These are phyloP conservation scores for Oryzias sinensis DNA, from an alignment of 2,797 vertebrate genomes.

Conservation along the genomic window DNA sequence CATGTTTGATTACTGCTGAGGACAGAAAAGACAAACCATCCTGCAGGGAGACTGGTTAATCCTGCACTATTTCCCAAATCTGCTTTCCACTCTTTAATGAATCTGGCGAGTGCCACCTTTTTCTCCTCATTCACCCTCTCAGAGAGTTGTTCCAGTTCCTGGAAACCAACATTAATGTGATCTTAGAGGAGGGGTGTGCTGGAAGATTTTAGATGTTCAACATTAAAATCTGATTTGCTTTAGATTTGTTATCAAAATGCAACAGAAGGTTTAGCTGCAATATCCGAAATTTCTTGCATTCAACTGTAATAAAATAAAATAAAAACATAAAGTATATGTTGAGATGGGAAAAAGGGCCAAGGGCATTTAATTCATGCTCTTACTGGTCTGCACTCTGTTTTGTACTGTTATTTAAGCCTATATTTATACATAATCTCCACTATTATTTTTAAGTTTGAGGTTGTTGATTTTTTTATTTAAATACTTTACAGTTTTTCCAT, in stretches of 20 bases:
- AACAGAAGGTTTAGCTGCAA: not conserved
- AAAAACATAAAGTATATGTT: not conserved
- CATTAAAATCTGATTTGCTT: not conserved
- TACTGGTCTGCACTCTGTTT: too few relatives aligned
- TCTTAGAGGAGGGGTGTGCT: not conserved
- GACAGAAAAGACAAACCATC: conserved; percentile 28
- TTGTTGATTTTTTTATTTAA: too few relatives aligned
- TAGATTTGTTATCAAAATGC: conserved; percentile 2
- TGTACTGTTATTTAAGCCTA: too few relatives aligned
- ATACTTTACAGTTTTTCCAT: too few relatives aligned
- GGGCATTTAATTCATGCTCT: too few relatives aligned
- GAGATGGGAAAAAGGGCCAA: too few relatives aligned
- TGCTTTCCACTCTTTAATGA: conserved; percentile 11
- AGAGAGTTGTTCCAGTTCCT: conserved; percentile 6
- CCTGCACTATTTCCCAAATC: conserved; percentile 36
- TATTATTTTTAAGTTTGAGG: too few relatives aligned
- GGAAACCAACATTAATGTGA: conserved; percentile 6
- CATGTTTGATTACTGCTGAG: conserved; percentile 42
- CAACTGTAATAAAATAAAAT: not conserved
- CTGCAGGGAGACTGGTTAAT: conserved; percentile 27
- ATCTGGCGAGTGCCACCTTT: not conserved
- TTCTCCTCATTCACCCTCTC: not conserved
- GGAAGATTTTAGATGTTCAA: not conserved
- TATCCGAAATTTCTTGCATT: not conserved
- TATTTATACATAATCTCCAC: too few relatives aligned